Evolutionary conservation across 1,140 invertebrate species (phyloP).

Genomic region (Oryctes rhinoceros): DNA sequence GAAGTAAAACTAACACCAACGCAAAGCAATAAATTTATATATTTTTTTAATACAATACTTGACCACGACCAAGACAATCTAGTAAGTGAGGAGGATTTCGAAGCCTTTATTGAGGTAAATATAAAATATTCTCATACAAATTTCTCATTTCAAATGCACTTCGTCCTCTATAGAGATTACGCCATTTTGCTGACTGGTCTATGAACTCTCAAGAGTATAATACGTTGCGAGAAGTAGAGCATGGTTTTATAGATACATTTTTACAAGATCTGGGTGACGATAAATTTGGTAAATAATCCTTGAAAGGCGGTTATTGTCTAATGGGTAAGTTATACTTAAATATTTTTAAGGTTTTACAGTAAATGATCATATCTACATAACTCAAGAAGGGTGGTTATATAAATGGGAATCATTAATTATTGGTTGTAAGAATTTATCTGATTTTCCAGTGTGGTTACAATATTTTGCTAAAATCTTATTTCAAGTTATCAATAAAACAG

Average conservation of each 20-base stretch:
- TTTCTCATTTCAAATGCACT: too few species aligned
- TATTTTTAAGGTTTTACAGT: conserved; percentile 53
- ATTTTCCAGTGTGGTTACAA: conserved; percentile 75
- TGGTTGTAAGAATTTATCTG: conserved; percentile 65
- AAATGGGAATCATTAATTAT: conserved; percentile 70
- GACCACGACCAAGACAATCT: conserved; percentile 76
- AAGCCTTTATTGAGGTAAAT: conserved; percentile 73
- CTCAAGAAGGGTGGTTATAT: conserved; percentile 70
- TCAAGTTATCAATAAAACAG: conserved; percentile 73
- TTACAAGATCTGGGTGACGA: conserved; percentile 63
- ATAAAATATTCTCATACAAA: neutral
- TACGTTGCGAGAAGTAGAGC: conserved; percentile 72
- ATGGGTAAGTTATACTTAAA: too few species aligned
- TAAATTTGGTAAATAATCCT: conserved; percentile 54
- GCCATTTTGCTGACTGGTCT: conserved; percentile 78
- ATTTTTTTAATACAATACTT: conserved; percentile 73
- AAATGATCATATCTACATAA: conserved; percentile 58
- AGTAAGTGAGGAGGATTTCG: conserved; percentile 74
- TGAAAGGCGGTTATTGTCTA: conserved; percentile 16
- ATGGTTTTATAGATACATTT: conserved; percentile 73
- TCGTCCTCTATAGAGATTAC: conserved; percentile 65
- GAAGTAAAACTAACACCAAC: conserved; percentile 64
- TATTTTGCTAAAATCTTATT: conserved; percentile 77
- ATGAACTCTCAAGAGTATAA: conserved; percentile 74
- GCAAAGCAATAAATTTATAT: conserved; percentile 73